These are phyloP conservation scores for Propithecus perrieri DNA, from an alignment of 2,797 vertebrate species.

Conservation along the genomic window DNA sequence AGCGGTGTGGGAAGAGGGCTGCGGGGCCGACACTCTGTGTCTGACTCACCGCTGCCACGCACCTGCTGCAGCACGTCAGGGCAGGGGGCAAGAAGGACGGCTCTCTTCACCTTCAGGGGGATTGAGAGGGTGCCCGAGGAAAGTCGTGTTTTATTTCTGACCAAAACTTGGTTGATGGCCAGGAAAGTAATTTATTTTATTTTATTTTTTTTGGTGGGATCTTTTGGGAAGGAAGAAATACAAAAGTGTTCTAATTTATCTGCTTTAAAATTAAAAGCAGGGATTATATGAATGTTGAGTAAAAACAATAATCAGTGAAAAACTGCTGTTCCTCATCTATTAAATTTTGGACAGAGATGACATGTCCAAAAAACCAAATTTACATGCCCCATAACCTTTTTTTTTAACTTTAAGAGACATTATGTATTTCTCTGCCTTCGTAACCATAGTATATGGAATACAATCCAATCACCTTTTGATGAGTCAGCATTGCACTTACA, in stretches of 20 bases:
- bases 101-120: not conserved
- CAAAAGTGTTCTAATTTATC: constrained; percentile 44
- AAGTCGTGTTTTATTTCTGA: constrained; percentile 11
- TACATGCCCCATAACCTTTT: not conserved
- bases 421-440: not conserved
- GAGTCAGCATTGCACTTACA: not conserved
- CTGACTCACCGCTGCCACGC: not conserved
- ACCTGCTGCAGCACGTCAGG: not conserved
- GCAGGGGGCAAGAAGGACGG: too few relatives aligned
- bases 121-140: not conserved
- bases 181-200: constrained; percentile 10
- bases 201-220: not conserved
- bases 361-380: not conserved
- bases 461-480: not conserved
- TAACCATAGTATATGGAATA: not conserved
- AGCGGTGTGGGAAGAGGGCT: fast-evolving
- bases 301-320: constrained; percentile 46
- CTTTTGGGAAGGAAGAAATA: not conserved
- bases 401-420: not conserved
- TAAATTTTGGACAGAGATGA: not conserved
- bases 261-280: constrained; percentile 54
- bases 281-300: not conserved
- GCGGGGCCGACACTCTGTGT: not conserved
- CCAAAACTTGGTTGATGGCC: not conserved
- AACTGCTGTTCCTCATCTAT: not conserved